Evolutionary conservation across 2,113 vertebrate species (phyloP).

Genomic region (Atlantisia rogersi): DNA sequence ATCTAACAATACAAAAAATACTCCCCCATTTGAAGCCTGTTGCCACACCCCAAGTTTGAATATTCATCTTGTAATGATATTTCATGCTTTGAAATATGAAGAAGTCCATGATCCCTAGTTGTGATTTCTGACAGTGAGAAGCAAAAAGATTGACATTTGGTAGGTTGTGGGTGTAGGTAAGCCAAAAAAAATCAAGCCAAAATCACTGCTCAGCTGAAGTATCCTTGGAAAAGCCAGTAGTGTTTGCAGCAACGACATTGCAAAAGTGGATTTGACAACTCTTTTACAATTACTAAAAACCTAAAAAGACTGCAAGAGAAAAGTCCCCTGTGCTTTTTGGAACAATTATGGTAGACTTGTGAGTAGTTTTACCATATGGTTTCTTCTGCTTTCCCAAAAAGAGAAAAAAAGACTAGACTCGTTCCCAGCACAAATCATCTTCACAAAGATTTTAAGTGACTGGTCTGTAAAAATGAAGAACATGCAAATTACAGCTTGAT

Average conservation of each 20-base stretch:
- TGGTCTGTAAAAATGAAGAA: conserved; percentile 3
- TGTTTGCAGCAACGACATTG: background rate
- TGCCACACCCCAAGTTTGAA: background rate
- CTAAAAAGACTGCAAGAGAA: background rate
- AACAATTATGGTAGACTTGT: background rate
- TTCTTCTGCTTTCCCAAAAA: conserved; percentile 19
- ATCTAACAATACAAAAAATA: background rate
- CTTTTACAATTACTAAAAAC: background rate
- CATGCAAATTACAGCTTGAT: background rate
- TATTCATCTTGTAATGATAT: background rate
- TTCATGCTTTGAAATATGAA: background rate
- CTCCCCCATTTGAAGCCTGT: background rate
- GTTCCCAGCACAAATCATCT: background rate
- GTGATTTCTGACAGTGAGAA: background rate
- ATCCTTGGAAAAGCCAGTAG: background rate
- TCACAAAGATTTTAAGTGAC: background rate
- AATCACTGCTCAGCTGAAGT: background rate
- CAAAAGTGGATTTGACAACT: conserved; percentile 1
- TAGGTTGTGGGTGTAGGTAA: background rate
- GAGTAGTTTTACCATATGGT: background rate
- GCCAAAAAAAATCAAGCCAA: conserved; percentile 13
- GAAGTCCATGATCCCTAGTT: background rate
- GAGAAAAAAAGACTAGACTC: fast-evolving
- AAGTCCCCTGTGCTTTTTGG: background rate
- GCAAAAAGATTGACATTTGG: background rate